phyloP scores from a whole-genome alignment of 2,797 vertebrate genomes.

The Acridotheres tristis region DNA sequence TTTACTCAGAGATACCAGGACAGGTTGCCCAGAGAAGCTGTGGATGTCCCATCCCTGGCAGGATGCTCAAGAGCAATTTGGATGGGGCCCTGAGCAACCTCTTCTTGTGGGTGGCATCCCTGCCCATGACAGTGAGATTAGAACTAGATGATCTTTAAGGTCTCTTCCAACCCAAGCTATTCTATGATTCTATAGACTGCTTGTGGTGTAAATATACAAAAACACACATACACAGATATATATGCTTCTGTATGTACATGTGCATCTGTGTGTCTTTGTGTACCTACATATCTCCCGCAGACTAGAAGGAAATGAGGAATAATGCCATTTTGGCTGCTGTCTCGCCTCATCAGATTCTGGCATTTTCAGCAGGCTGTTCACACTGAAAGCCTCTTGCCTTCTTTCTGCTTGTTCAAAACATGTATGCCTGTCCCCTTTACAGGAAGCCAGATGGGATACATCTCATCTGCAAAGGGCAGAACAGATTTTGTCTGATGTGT shows the following conservation, averaged over 20 bases:
- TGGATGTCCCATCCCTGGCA: background rate
- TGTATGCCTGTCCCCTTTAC: slow-evolving; percentile 1
- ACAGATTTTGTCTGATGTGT: slow-evolving; percentile 55
- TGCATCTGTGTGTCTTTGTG: fast-evolving
- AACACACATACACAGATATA: background rate
- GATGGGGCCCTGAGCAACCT: background rate
- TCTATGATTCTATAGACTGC: background rate
- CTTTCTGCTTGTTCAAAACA: slow-evolving; percentile 20
- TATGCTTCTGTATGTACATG: fast-evolving
- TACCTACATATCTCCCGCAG: background rate
- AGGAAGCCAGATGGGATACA: slow-evolving; percentile 45
- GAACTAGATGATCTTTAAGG: background rate
- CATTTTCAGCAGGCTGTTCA: slow-evolving; percentile 50
- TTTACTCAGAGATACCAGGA: background rate
- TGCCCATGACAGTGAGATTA: background rate
- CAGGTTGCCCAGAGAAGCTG: background rate
- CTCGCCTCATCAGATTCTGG: background rate
- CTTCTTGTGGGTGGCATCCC: background rate
- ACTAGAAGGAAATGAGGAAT: slow-evolving; percentile 2
- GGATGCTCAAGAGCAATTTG: background rate
- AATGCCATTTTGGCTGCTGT: background rate
- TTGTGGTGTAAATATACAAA: background rate
- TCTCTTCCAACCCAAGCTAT: background rate
- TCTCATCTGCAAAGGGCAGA: slow-evolving; percentile 58
- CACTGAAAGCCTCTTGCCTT: slow-evolving; percentile 29